Base-by-base conservation (phyloP, 2,113 vertebrate genomes). In the Gopherus evgoodei region DNA sequence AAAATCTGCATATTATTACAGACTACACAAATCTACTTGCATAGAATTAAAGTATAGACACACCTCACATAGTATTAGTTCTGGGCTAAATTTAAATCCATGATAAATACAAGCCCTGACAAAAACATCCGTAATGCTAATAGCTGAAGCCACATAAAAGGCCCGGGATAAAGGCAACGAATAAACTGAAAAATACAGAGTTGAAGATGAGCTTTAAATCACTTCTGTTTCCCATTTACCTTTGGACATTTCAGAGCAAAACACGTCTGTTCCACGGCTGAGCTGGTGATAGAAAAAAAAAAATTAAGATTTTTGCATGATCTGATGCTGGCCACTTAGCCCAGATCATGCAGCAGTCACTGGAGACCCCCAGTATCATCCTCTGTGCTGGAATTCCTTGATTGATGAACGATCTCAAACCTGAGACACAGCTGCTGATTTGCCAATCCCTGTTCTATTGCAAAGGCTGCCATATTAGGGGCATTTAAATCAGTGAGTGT, bases 121-220 rank as follows among this genome's bases (percentile, higher is more conserved):
- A 97, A 97, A 97, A 96, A 91, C 91, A 96, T 95, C 89, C 4
- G 24, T 94, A 96, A 95, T 93, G 94, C 95, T 96, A 94, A 94
- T 82, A 95, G 89, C 83, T 85, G 35, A 84, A 95, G 88, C 83
- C 95, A 91, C 84, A n/a, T 87, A 90, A 62, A 88, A 93, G 91
- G 89, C 90, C 13, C 88, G 84, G 81, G 52, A 96, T 92, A 95
- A 95, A 94, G 95, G 95, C 93, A 95, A 95, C 88, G 91, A 97
- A 96, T 92, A 96, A 94, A 93, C 94, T 80, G 91, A 86, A 94
- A 94, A 93, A 93, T 88, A 92, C 95, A 83, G 91, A 81, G 93
- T 86, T 86, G 90, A 89, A 94, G 95, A 96, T 84, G 95, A 93
- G 96, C 87, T 95, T 97, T 95, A 96, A 94, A 96, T 96, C 94